phyloP scores from a whole-genome alignment of 2,113 vertebrate genomes.

The Halichoerus grypus region DNA sequence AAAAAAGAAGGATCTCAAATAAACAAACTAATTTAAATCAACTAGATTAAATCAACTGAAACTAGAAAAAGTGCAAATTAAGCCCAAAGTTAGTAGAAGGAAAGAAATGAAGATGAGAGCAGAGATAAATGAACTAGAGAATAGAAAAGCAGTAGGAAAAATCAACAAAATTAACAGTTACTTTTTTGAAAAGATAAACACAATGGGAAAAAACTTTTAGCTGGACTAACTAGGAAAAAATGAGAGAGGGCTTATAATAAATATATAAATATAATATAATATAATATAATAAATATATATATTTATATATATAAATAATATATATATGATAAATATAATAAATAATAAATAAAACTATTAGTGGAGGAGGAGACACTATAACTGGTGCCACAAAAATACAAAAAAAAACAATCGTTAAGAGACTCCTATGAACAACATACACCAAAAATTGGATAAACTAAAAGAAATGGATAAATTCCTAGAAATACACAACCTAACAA shows the following conservation, averaged over 20 bases:
- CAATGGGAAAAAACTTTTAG: background rate
- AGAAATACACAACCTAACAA: background rate
- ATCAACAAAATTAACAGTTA: background rate
- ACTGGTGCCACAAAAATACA: background rate
- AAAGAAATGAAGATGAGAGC: background rate
- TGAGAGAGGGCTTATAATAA: background rate
- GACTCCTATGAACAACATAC: background rate
- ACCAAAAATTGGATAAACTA: background rate
- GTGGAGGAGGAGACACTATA: background rate
- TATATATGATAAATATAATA: too few relatives aligned
- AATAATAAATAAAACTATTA: background rate
- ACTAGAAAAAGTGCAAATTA: background rate
- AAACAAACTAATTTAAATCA: background rate
- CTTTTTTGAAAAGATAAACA: background rate
- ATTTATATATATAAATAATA: too few relatives aligned
- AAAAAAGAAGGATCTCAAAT: background rate
- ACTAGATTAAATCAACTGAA: background rate
- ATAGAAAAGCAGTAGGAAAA: background rate
- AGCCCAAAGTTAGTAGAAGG: background rate
- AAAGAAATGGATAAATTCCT: background rate
- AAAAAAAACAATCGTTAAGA: background rate
- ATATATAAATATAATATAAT: too few relatives aligned
- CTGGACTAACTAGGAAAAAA: background rate
- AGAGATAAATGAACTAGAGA: background rate
- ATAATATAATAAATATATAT: too few relatives aligned